Percentiles rank a stretch among this genome's conserved stretches.
These are phyloP conservation scores for Novumbra hubbsi DNA, from an alignment of 2,797 vertebrate species.

Conservation along the genomic window DNA sequence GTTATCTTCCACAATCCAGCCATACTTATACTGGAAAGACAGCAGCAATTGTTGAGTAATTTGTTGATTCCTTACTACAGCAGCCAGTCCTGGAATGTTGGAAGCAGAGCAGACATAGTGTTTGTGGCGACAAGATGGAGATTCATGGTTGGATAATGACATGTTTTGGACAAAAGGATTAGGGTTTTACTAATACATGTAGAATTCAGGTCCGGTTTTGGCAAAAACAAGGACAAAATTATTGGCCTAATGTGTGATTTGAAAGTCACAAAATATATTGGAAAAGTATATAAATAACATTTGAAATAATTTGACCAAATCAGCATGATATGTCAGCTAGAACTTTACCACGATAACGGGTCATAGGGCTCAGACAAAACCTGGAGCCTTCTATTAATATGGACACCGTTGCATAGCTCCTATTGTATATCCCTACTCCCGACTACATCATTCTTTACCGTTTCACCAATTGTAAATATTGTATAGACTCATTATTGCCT, in stretches of 20 bases:
- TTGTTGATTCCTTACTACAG: slow-evolving; percentile 30
- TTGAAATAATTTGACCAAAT: neutral
- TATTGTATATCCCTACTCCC: neutral
- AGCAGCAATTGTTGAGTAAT: slow-evolving; percentile 35
- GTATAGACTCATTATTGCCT: neutral
- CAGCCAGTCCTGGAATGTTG: slow-evolving; percentile 27
- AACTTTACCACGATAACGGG: neutral
- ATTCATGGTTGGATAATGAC: slow-evolving; percentile 45
- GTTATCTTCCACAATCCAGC: neutral
- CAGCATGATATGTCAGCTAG: neutral
- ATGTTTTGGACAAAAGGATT: slow-evolving; percentile 22
- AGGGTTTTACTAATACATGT: slow-evolving; percentile 15
- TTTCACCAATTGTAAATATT: neutral
- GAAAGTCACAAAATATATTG: neutral
- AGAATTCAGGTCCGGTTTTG: neutral
- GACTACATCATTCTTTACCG: neutral
- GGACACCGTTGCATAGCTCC: neutral
- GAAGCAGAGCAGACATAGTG: slow-evolving; percentile 40
- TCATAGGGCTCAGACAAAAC: neutral
- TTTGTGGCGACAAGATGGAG: slow-evolving; percentile 33
- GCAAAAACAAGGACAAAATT: neutral
- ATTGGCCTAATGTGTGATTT: too few relatives aligned
- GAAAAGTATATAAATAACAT: neutral
- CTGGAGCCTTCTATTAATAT: neutral
- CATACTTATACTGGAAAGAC: slow-evolving; percentile 11